phyloP scores from a whole-genome alignment of 2,797 vertebrate species.

The Sarcoramphus papa region DNA sequence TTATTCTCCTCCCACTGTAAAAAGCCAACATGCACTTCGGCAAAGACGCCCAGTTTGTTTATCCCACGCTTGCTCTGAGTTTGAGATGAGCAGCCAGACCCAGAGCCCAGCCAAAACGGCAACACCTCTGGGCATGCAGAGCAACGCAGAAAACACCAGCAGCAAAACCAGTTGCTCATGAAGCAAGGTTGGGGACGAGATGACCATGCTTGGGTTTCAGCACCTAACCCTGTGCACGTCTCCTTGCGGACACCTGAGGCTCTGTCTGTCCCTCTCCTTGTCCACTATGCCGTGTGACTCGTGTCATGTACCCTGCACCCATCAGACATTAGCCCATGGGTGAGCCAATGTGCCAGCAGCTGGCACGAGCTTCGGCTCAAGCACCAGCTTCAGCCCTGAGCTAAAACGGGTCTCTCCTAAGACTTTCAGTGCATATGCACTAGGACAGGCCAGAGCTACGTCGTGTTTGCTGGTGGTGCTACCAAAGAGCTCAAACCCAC shows the following conservation, averaged over 20 bases:
- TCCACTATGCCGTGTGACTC: not conserved
- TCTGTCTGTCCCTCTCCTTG: not conserved
- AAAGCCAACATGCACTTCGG: not conserved
- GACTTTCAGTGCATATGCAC: not conserved
- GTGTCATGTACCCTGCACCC: not conserved
- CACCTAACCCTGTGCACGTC: rapidly evolving
- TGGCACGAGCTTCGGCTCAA: rapidly evolving
- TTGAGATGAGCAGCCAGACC: not conserved
- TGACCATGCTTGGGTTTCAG: not conserved
- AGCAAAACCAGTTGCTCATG: not conserved
- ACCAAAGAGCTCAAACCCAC: not conserved
- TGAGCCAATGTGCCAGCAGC: rapidly evolving
- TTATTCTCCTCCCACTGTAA: not conserved
- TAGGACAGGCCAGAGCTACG: not conserved
- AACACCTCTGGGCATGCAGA: rapidly evolving
- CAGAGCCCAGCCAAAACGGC: not conserved
- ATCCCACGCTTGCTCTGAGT: not conserved
- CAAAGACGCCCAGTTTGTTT: not conserved
- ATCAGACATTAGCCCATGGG: rapidly evolving
- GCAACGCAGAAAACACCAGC: not conserved
- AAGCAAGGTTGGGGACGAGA: not conserved
- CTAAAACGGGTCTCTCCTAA: not conserved
- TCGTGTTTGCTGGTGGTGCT: not conserved
- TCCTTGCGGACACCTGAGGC: not conserved
- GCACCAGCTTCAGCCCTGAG: not conserved